These are phyloP conservation scores for Piaya cayana DNA, from an alignment of 2,113 vertebrate genomes.

Conservation along the genomic window DNA sequence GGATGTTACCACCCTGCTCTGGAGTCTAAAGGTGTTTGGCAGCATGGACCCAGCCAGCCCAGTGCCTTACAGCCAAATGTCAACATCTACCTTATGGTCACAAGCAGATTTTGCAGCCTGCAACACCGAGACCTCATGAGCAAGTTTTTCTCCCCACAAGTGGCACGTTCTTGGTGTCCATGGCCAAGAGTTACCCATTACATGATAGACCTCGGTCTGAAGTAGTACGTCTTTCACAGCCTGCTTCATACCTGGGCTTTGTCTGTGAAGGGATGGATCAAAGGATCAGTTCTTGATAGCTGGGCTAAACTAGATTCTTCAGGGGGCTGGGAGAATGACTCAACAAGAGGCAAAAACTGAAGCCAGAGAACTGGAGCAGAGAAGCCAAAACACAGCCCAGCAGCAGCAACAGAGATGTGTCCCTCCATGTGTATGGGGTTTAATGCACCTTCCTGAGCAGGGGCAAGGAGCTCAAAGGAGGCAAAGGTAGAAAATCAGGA, in stretches of 20 bases:
- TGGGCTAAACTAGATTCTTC: neutral
- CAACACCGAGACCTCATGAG: neutral
- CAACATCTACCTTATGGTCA: neutral
- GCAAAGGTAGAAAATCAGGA: neutral
- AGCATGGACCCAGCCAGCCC: neutral
- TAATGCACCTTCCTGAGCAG: neutral
- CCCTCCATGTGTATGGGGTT: neutral
- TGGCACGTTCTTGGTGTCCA: fast-evolving
- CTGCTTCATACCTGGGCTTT: neutral
- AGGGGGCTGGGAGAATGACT: neutral
- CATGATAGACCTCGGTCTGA: neutral
- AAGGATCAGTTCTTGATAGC: neutral
- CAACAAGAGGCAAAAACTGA: neutral
- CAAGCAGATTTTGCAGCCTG: neutral
- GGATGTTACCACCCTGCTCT: neutral
- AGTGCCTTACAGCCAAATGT: neutral
- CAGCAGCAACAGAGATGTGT: fast-evolving
- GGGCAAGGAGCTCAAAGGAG: neutral
- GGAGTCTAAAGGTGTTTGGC: neutral
- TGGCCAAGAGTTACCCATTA: neutral
- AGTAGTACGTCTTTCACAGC: neutral
- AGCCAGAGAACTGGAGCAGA: neutral
- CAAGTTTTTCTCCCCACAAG: neutral
- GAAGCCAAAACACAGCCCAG: neutral
- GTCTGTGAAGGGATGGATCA: neutral